These are phyloP conservation scores for Beris chalybata DNA, from an alignment of 2,888 invertebrate genomes.

Conservation along the genomic window DNA sequence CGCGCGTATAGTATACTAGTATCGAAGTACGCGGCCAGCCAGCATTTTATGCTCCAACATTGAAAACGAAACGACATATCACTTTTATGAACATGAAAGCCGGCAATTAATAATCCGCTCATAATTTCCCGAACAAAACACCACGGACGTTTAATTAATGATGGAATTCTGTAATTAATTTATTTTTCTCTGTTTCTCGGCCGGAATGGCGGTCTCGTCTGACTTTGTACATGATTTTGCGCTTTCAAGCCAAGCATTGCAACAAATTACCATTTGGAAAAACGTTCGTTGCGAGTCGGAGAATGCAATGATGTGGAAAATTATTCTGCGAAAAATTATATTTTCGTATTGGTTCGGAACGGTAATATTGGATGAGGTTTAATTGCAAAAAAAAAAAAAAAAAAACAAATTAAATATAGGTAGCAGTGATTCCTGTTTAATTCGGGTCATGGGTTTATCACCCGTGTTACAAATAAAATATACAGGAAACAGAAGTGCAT, in stretches of 20 bases:
- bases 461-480: no score
- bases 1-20: no score
- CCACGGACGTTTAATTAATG: constrained; percentile 39
- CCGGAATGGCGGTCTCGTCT: constrained; percentile 18
- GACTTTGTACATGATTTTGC: constrained; percentile 31
- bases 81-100: constrained; percentile 38
- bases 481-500: no score
- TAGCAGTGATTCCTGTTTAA: no score
- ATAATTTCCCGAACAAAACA: constrained; percentile 39
- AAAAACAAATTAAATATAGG: no score
- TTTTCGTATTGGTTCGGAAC: constrained; percentile 43
- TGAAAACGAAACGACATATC: constrained; percentile 27
- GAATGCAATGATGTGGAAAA: constrained; percentile 30
- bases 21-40: no score
- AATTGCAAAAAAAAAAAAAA: no score
- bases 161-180: constrained; percentile 38
- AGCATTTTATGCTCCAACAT: constrained; percentile 7
- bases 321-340: constrained; percentile 35
- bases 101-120: constrained; percentile 39
- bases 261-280: constrained; percentile 31
- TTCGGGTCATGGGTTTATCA: no score
- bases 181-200: constrained; percentile 26
- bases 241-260: constrained; percentile 23
- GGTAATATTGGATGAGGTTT: constrained; percentile 26
- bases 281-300: constrained; percentile 10